Evolutionary conservation across 2,888 invertebrate genomes (phyloP), one percentile per base, ranked within the genome.

Genomic region (Phortica magna): DNA sequence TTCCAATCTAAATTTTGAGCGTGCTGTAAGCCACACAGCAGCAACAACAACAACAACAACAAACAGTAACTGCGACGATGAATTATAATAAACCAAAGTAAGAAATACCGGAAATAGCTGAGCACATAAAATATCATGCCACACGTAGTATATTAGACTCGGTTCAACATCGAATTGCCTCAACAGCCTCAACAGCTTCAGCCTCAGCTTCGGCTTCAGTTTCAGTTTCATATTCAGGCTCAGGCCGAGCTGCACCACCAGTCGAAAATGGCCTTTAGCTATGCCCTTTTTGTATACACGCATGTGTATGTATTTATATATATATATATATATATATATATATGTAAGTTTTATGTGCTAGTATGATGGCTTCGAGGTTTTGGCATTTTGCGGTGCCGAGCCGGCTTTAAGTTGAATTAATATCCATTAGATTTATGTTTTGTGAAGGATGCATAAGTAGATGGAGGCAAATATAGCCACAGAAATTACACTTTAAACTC

Each of bases 361-460:
- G 31, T 31, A 31, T 17, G 55, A 55, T 14, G 17, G 55, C n/a
- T 7, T 55, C 55, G 55, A n/a, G 17, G 31, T 31, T 31, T 31
- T 31, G 55, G 55, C 55, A n/a, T n/a, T 55, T 55, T 55, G 55
- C 12, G 55, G 55, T 55, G 55, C 17, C 55, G 55, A 10, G 55
- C n/a, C 55, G n/a, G n/a, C 55, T 55, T 55, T 55, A 55, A 55
- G 55, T 84, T 81, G 88, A 86, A 85, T 88, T 88, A 85, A 88
- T 85, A 85, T 86, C 87, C 87, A 88, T 85, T 85, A 85, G 87
- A 85, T 85, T 85, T 85, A 85, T 85, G 85, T 80, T 84, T 84
- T 31, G 31, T 31, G 31, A 31, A 31, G 31, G 31, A 31, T 31
- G 31, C 31, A 31, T 4, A 31, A 31, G 31, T 31, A 31, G 31